phyloP scores from a whole-genome alignment of 2,113 vertebrate genomes.

The Calyptommatus sinebrachiatus region DNA sequence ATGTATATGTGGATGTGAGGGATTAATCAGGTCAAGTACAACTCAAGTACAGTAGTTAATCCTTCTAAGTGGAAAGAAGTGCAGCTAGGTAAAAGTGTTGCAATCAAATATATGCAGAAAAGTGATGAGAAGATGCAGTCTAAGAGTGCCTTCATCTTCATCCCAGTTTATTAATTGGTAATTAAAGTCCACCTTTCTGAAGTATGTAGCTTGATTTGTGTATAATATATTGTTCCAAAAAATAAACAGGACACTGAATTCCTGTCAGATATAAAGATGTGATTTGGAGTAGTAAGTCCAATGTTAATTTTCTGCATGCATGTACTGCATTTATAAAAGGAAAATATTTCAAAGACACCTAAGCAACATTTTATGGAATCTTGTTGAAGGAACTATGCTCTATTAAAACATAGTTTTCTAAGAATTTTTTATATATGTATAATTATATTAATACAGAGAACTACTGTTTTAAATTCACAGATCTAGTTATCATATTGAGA shows the following conservation, averaged over 20 bases:
- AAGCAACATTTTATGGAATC: background rate
- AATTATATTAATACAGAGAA: background rate
- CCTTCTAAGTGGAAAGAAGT: too few relatives aligned
- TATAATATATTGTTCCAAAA: background rate
- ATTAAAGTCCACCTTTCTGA: background rate
- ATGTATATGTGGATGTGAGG: too few relatives aligned
- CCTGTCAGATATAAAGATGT: background rate
- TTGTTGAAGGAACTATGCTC: background rate
- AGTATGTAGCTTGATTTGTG: background rate
- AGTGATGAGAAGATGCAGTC: too few relatives aligned
- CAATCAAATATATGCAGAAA: too few relatives aligned
- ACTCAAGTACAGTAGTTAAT: too few relatives aligned
- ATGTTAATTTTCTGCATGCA: background rate
- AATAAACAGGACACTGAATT: background rate
- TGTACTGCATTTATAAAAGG: background rate
- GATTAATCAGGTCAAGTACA: too few relatives aligned
- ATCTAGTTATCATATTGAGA: background rate
- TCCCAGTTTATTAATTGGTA: background rate
- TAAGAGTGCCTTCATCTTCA: background rate
- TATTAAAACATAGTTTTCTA: background rate
- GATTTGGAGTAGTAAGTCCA: background rate
- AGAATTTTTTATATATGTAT: background rate
- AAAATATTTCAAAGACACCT: background rate
- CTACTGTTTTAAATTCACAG: background rate
- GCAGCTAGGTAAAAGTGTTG: too few relatives aligned